Conservation (phyloP, 1,140 invertebrate genomes). For the Bombus haemorrhoidalis region DNA sequence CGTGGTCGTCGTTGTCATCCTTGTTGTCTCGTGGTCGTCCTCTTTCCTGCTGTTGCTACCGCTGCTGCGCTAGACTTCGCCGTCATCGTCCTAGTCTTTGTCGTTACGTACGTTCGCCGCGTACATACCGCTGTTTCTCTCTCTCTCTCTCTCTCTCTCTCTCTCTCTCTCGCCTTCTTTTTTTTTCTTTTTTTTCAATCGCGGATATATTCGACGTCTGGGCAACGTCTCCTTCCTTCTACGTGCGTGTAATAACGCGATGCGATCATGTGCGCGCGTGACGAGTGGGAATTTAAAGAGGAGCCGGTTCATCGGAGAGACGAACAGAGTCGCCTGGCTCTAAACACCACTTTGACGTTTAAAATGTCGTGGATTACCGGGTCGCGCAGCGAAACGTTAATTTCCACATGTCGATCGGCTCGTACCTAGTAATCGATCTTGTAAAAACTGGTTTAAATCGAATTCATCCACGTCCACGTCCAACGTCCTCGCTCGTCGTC, state of each 20-base stretch:
- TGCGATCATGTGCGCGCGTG: not conserved
- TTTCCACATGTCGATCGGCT: slow-evolving; percentile 42
- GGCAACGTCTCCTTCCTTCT: not conserved
- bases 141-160: too few relatives aligned
- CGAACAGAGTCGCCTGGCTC: not conserved
- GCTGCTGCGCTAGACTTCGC: not conserved
- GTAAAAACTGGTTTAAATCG: slow-evolving; percentile 54
- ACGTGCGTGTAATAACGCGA: not conserved
- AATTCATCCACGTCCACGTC: slow-evolving; percentile 30
- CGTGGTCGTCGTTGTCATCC: slow-evolving; percentile 59
- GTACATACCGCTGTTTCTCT: not conserved
- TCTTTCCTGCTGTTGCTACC: not conserved
- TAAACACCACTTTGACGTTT: slow-evolving; percentile 15
- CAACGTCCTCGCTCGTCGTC: slow-evolving; percentile 3
- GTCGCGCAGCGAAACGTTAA: slow-evolving; percentile 26
- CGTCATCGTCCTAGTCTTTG: not conserved
- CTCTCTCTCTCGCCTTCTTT: not conserved
- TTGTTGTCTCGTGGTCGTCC: slow-evolving; percentile 2
- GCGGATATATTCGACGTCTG: slow-evolving; percentile 7
- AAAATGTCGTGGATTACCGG: slow-evolving; percentile 21
- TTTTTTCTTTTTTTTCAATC: slow-evolving; percentile 6
- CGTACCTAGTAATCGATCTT: slow-evolving; percentile 42
- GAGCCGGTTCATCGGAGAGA: slow-evolving; percentile 7
- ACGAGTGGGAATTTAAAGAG: slow-evolving; percentile 1
- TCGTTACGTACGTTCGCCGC: slow-evolving; percentile 38